A percentile compares a stretch with the other conserved stretches of the same genome.
Evolutionary conservation across 92 coral and sea anemone genomes (phyloP).

Genomic region (Heteractis magnifica): DNA sequence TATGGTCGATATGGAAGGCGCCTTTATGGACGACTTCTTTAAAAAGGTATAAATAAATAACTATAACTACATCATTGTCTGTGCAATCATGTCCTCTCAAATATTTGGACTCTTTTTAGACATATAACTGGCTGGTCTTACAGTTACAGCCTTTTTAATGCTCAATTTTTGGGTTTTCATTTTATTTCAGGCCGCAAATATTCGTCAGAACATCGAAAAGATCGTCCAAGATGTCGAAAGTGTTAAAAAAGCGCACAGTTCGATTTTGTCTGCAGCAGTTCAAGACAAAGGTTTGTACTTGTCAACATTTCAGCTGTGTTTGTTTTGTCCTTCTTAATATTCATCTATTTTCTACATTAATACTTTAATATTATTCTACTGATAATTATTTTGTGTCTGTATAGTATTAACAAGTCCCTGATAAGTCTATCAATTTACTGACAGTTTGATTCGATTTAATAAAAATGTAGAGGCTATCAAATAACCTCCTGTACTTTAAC

Average conservation of each 20-base stretch:
- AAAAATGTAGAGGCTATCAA: too few species aligned
- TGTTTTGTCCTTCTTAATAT: background rate
- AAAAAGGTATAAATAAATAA: slow-evolving; percentile 37
- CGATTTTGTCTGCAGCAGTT: slow-evolving; percentile 84
- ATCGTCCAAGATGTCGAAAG: slow-evolving; percentile 87
- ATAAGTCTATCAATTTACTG: background rate
- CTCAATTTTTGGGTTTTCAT: background rate
- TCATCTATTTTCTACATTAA: background rate
- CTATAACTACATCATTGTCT: background rate
- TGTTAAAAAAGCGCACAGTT: slow-evolving; percentile 88
- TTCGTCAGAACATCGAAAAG: slow-evolving; percentile 76
- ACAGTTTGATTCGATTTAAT: background rate
- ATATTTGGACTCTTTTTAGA: background rate
- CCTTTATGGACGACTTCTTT: slow-evolving; percentile 72
- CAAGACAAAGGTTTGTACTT: slow-evolving; percentile 72
- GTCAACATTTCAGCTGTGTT: background rate
- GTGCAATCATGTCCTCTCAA: background rate
- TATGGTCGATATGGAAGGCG: slow-evolving; percentile 48
- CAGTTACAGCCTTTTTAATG: background rate
- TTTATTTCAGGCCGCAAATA: slow-evolving; percentile 69
- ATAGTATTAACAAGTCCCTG: background rate
- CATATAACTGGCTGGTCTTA: slow-evolving; percentile 6
- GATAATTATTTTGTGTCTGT: background rate
- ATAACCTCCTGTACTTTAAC: too few species aligned
- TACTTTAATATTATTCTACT: background rate